Base-by-base conservation (phyloP, 2,113 vertebrate genomes). In the Misgurnus anguillicaudatus region DNA sequence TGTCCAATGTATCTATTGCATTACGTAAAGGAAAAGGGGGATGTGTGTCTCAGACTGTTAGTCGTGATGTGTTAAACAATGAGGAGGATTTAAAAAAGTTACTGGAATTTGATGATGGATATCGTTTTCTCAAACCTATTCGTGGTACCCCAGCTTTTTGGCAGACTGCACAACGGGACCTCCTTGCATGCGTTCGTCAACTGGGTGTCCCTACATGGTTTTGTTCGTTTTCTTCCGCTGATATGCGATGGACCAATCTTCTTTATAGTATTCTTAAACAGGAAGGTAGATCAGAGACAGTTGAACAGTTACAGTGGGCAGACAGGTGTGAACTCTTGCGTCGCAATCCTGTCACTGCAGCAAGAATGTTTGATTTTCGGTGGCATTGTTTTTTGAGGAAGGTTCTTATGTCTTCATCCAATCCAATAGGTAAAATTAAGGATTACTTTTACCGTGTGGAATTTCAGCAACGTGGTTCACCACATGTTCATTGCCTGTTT, bases 101-200 rank as follows among this genome's bases (percentile, higher is more conserved):
- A 14, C 14, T 53, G 11, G 14, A 53, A 14, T 67, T 16, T 74
- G 77, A 79, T 61, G 77, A 79, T 51, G 77, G 81, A 2, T 83
- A 62, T 13, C 47, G 39, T 39, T 83, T 75, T 11, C 41, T 83
- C 5, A 83, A 48, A n/a, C 81, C 81, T 9, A 83, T 79, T 9
- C 17, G 67, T 3, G 74, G 78, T 3, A 80, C 60, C 0, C 68
- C 68, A 39, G 21, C 19, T 14, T 79, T 78, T 9, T 73, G 68
- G 74, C 80, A 81, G 53, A 5, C 31, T 47, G 74, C 51, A 5
- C 74, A 71, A 57, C 55, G 63, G 57, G 74, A 81, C 13, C n/a
- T 72, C 7, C 55, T 81, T 45, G 74, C 74, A 1, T 65, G 70
- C 19, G 65, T 83, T 1, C 66, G 64, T 45, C 77, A 83, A 13